Evolutionary conservation across 1,140 invertebrate genomes (phyloP).

Genomic region (Pentalonia nigronervosa): DNA sequence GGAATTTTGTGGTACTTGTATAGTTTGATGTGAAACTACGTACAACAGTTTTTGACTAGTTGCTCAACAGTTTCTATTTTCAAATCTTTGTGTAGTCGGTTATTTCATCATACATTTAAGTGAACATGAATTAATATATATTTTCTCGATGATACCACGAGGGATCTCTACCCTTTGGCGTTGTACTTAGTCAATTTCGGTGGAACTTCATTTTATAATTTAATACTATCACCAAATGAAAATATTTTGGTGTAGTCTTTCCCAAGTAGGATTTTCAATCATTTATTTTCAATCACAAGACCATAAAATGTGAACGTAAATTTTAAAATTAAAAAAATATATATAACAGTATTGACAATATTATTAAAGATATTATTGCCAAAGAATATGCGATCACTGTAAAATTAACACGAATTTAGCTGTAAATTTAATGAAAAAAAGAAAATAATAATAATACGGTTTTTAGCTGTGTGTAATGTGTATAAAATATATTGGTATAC

Average conservation of each 20-base stretch:
- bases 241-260: background rate
- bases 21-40: background rate
- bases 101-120: background rate
- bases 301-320: background rate
- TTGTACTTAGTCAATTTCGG: background rate
- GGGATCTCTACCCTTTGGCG: background rate
- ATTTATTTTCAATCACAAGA: background rate
- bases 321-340: background rate
- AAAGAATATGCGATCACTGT: background rate
- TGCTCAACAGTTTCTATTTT: background rate
- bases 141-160: background rate
- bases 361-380: background rate
- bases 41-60: background rate
- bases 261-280: background rate
- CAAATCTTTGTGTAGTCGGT: background rate
- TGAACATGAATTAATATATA: background rate
- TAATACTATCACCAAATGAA: too few relatives aligned
- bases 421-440: background rate
- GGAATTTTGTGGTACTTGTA: background rate
- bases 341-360: background rate
- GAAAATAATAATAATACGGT: background rate
- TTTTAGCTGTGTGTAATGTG: background rate
- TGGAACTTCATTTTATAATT: background rate
- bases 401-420: background rate
- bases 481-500: background rate